These are phyloP conservation scores for Ophion ellenae DNA, from an alignment of 2,888 invertebrate species.

Conservation along the genomic window DNA sequence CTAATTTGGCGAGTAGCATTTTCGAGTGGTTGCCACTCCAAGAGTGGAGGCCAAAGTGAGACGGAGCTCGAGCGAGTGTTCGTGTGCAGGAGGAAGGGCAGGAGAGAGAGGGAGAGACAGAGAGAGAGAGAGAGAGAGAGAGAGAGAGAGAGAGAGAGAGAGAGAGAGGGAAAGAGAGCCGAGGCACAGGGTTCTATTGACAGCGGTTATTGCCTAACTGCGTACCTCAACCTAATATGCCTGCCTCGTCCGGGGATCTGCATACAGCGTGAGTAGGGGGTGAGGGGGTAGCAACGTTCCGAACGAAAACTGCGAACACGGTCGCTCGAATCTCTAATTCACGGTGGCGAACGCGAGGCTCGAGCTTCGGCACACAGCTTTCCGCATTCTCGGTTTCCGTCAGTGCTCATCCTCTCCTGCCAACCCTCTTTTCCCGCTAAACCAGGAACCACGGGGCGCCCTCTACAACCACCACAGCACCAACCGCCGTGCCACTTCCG, in stretches of 20 bases:
- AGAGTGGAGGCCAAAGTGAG: conserved; percentile 65
- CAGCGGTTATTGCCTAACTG: conserved; percentile 84
- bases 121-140: conserved; percentile 52
- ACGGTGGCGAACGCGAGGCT: conserved; percentile 68
- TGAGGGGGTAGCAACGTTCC: conserved; percentile 69
- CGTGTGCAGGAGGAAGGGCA: conserved; percentile 50
- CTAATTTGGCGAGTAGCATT: conserved; percentile 84
- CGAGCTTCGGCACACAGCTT: conserved; percentile 60
- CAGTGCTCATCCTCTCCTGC: conserved; percentile 4
- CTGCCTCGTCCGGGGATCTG: conserved; percentile 79
- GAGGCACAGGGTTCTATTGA: conserved; percentile 82
- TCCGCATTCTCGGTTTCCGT: conserved; percentile 55
- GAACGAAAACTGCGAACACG: conserved; percentile 82
- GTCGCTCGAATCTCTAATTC: conserved; percentile 82
- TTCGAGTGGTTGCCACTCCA: conserved; percentile 83
- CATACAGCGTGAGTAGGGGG: conserved; percentile 75
- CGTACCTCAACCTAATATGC: conserved; percentile 84
- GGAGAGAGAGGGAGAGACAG: conserved; percentile 34
- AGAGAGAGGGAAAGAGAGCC: conserved; percentile 56
- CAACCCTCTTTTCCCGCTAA: conserved; percentile 37
- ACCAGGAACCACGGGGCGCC: conserved; percentile 19
- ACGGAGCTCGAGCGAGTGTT: conserved; percentile 69
- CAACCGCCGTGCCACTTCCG: conserved; percentile 45
- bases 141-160: conserved; percentile 49
- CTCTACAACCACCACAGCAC: conserved; percentile 14